Conservation (phyloP, 2,888 invertebrate genomes). For the Hirtodrosophila trivittata region DNA sequence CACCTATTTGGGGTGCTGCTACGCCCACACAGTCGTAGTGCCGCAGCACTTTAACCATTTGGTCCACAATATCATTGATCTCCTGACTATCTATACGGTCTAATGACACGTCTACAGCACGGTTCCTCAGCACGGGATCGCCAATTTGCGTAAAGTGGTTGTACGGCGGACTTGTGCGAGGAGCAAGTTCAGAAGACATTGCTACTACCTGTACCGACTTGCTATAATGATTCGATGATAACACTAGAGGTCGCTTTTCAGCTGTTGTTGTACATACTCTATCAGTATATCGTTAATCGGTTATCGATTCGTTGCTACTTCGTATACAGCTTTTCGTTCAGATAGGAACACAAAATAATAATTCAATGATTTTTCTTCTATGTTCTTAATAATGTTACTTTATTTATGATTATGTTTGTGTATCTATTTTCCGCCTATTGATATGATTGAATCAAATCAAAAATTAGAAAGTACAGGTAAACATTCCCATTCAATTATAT, state of each 20-base stretch:
- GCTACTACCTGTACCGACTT: background rate
- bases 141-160: slow-evolving; percentile 90
- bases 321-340: too few species aligned
- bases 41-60: slow-evolving; percentile 86
- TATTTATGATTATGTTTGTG: background rate
- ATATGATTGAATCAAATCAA: background rate
- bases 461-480: background rate
- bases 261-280: too few species aligned
- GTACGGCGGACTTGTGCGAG: slow-evolving; percentile 86
- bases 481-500: background rate
- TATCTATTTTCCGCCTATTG: too few species aligned
- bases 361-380: too few species aligned
- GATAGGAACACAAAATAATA: too few species aligned
- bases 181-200: slow-evolving; percentile 37
- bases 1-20: slow-evolving; percentile 90
- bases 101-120: slow-evolving; percentile 85
- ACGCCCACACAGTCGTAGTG: slow-evolving; percentile 88
- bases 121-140: slow-evolving; percentile 88
- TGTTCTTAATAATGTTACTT: slow-evolving; percentile 7
- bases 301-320: too few species aligned
- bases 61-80: slow-evolving; percentile 85
- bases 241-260: too few species aligned
- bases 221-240: background rate
- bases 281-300: too few species aligned
- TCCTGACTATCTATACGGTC: slow-evolving; percentile 85